Percentiles rank a stretch among this genome's conserved stretches.
These are phyloP conservation scores for Ptyas mucosa DNA, from an alignment of 2,113 vertebrate genomes.

Conservation along the genomic window DNA sequence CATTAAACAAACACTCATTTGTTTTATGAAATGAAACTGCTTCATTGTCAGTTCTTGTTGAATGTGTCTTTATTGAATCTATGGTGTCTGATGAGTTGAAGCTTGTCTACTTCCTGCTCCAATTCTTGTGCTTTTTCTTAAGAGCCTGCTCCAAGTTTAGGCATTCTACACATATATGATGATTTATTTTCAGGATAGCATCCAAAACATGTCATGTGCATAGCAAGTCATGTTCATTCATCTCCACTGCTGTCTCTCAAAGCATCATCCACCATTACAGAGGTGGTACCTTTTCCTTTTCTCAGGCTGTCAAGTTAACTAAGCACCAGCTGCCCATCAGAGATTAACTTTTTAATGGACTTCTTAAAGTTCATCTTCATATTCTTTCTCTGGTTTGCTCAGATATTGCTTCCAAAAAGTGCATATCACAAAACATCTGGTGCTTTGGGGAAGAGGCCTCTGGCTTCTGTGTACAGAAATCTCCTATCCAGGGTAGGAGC, in stretches of 20 bases:
- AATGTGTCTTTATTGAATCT: neutral
- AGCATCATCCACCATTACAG: neutral
- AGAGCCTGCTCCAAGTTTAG: neutral
- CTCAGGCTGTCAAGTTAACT: neutral
- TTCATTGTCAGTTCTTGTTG: neutral
- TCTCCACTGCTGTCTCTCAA: neutral
- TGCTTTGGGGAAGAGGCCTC: neutral
- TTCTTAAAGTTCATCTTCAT: neutral
- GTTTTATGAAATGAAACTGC: neutral
- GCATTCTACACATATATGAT: neutral
- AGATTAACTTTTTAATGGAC: neutral
- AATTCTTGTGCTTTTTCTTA: neutral
- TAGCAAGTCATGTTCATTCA: neutral
- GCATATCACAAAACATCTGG: neutral
- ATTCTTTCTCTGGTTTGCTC: neutral
- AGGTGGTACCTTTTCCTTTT: neutral
- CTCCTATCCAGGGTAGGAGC: neutral
- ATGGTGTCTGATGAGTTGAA: neutral
- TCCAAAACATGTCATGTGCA: neutral
- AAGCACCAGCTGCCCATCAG: neutral
- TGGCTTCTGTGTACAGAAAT: neutral
- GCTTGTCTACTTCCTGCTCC: neutral
- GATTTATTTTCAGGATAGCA: neutral
- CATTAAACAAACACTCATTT: neutral
- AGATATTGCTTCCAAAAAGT: neutral